Conservation (phyloP, 2,888 invertebrate genomes). For the Apamea sordens region DNA sequence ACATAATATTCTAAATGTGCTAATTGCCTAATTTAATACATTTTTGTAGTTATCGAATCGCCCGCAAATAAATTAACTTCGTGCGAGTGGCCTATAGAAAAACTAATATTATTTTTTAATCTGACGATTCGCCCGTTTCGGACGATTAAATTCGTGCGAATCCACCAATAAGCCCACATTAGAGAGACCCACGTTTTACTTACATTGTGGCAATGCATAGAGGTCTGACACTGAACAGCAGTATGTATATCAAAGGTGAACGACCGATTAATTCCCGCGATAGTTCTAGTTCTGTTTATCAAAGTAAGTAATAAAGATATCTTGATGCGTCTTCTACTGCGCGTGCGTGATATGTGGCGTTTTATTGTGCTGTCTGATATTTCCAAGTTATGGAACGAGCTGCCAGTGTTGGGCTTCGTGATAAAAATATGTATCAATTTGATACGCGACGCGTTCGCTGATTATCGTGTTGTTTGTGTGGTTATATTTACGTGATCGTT, state of each 20-base stretch:
- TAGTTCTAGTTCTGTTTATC: constrained; percentile 83
- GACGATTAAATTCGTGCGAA: no score
- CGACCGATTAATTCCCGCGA: constrained; percentile 83
- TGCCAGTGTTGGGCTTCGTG: constrained; percentile 19
- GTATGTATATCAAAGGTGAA: constrained; percentile 71
- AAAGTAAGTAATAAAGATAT: constrained; percentile 84
- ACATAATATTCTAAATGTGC: no score
- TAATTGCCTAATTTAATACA: no score
- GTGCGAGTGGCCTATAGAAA: not conserved
- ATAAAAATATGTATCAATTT: constrained; percentile 42
- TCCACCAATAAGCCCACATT: not conserved
- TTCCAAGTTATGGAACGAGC: constrained; percentile 50
- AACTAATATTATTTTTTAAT: not conserved
- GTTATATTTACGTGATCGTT: constrained; percentile 16
- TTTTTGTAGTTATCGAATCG: no score
- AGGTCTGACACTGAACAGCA: constrained; percentile 54
- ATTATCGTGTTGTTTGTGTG: constrained; percentile 31
- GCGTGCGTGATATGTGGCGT: constrained; percentile 67
- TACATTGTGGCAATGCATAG: constrained; percentile 15
- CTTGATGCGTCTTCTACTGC: constrained; percentile 73
- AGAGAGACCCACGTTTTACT: no score
- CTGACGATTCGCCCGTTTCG: not conserved
- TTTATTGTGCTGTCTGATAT: constrained; percentile 59
- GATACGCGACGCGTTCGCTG: constrained; percentile 13
- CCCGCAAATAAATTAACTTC: no score